Evolutionary conservation across 2,888 invertebrate genomes (phyloP).

Genomic region (Zygogramma bicolorata): DNA sequence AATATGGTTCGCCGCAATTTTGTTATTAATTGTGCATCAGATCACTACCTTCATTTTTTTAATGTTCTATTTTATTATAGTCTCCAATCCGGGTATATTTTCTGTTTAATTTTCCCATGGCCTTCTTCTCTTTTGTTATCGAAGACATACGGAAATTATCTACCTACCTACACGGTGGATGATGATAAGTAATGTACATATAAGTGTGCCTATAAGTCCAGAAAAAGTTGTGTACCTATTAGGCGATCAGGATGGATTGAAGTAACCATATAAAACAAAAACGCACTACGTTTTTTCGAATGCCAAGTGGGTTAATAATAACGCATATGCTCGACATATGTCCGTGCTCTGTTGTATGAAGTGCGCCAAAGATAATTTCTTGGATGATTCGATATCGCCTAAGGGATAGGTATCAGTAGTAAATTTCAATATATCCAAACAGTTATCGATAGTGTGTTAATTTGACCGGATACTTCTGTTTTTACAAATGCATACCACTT

Average conservation of each 20-base stretch:
- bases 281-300: neutral
- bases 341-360: neutral
- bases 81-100: slow-evolving; percentile 40
- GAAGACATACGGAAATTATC: slow-evolving; percentile 25
- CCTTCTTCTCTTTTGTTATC: slow-evolving; percentile 44
- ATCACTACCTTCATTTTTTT: slow-evolving; percentile 39
- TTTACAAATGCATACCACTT: neutral
- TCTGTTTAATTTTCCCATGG: slow-evolving; percentile 48
- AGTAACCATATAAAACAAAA: neutral
- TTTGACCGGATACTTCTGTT: neutral
- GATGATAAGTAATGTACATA: slow-evolving; percentile 5
- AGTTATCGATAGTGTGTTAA: neutral
- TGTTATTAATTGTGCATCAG: slow-evolving; percentile 49
- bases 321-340: neutral
- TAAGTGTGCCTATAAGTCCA: neutral
- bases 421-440: neutral
- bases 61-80: slow-evolving; percentile 36
- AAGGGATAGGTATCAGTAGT: neutral
- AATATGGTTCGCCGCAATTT: slow-evolving; percentile 43
- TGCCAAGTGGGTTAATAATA: neutral
- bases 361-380: neutral
- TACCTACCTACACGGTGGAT: slow-evolving; percentile 28
- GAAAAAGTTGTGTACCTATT: too few relatives aligned
- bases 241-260: too few relatives aligned
- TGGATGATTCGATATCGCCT: neutral